Base-by-base conservation (phyloP, 2,113 vertebrate genomes). In the Dicrurus megarhynchus region DNA sequence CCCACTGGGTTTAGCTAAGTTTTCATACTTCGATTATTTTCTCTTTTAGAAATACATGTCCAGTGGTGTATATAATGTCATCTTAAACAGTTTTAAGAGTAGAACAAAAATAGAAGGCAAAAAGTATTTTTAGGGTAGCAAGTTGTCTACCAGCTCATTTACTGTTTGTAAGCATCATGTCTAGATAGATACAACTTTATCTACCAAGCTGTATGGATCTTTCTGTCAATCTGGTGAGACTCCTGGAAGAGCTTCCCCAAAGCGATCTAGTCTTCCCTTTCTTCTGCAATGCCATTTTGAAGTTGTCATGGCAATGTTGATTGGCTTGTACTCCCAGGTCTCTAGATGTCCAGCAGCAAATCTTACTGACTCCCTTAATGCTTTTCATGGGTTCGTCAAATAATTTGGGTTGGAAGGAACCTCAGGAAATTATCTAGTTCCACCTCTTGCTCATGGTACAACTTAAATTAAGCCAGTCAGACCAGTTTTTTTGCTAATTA, bases 361-460 rank as follows among this genome's bases (percentile, higher is more conserved):
- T 81, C 12, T 60, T 41, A 22, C n/a, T 1, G 18, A 42, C 15
- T 75, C 11, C 4, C 12, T 41, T 76, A 53, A 30, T 53, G 16
- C 46, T 95, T 79, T 26, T 47, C 4, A 13, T 69, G 0, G 4
- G 57, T 65, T 85, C 0, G 0, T 53, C 7, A 11, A 74, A 53
- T 74, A 55, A 63, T 55, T 77, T 12, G 7, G 3, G 11, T 80
- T 91, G 75, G 49, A 76, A 73, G 27, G 39, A 86, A 46, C 26
- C 14, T 41, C 10, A 33, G 47, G n/a, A 88, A 46, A 11, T 70
- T 20, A 57, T 1, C 17, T 76, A n/a, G 22, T 83, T 78, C 13
- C 4, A 28, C 11, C 5, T 79, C 17, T 79, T 83, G 28, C 15
- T 61, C 6, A 2, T 65, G 53, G n/a, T 69, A 7, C 21, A 56